A percentile compares a stretch with the other conserved stretches of the same genome.
phyloP scores from a whole-genome alignment of 2,797 vertebrate species.

The Labeo calbasu region DNA sequence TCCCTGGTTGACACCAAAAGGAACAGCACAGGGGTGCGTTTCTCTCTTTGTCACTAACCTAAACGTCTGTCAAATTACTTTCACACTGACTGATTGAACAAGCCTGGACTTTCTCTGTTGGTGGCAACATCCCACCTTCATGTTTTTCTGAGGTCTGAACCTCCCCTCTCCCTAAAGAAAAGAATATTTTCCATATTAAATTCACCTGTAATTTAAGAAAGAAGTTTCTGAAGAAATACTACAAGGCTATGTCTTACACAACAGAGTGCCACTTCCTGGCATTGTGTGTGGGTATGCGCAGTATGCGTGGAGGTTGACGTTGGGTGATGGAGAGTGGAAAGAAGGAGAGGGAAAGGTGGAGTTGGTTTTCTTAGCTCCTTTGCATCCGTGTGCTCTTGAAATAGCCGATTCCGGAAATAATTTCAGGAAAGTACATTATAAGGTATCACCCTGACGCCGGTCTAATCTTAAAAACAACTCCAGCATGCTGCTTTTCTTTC shows the following conservation, averaged over 20 bases:
- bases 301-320: conserved; percentile 42
- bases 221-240: conserved; percentile 1
- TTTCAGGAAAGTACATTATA: conserved; percentile 57
- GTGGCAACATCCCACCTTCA: not conserved
- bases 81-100: conserved; percentile 1
- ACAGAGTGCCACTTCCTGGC: conserved; percentile 58
- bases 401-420: conserved; percentile 56
- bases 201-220: not conserved
- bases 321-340: conserved; percentile 45
- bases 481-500: not conserved
- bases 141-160: not conserved
- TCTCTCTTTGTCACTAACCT: not conserved
- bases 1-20: conserved; percentile 87
- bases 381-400: conserved; percentile 51
- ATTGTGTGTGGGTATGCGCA: conserved; percentile 57
- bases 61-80: not conserved
- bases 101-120: not conserved
- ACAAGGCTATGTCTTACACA: conserved; percentile 40
- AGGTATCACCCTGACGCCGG: conserved; percentile 42
- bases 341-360: conserved; percentile 60
- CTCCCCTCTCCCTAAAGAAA: not conserved
- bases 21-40: conserved; percentile 86
- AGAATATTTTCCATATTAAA: not conserved
- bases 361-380: conserved; percentile 56
- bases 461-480: conserved; percentile 52